Evolutionary conservation across 2,888 invertebrate genomes (phyloP).

Genomic region (Philhelius pedissequus): DNA sequence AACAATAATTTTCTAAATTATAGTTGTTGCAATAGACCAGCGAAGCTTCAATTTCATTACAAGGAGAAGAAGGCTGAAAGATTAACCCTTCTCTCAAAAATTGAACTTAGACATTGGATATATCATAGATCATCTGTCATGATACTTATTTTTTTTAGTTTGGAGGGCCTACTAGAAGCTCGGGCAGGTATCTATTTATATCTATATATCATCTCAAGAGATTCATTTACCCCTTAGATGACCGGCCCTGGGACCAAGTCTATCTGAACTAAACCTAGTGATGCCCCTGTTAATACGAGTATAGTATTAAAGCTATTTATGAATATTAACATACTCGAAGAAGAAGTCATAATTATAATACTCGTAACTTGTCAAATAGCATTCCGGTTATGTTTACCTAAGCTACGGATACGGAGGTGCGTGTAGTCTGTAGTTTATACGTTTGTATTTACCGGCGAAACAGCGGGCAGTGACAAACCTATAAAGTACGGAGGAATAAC

Average conservation of each 20-base stretch:
- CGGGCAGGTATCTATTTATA: too few species aligned
- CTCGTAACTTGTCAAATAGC: background rate
- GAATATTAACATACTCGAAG: background rate
- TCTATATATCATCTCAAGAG: too few species aligned
- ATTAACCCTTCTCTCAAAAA: too few species aligned
- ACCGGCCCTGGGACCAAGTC: background rate
- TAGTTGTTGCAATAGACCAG: too few species aligned
- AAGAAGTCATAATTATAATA: background rate
- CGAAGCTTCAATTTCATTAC: too few species aligned
- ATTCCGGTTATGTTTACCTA: background rate
- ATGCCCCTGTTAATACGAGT: background rate
- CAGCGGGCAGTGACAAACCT: background rate
- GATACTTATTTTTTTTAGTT: too few species aligned
- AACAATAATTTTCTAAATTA: too few species aligned
- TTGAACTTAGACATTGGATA: too few species aligned
- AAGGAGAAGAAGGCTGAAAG: too few species aligned
- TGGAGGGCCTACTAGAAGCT: too few species aligned
- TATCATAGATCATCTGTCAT: too few species aligned
- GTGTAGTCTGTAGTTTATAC: background rate
- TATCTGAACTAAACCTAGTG: background rate
- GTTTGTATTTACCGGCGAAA: background rate
- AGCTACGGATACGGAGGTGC: background rate
- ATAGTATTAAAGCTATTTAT: background rate
- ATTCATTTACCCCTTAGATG: background rate
- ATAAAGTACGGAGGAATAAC: background rate